These are phyloP conservation scores for Drosophila pseudoobscura DNA, from an alignment of 1,140 invertebrate species.

Conservation along the genomic window DNA sequence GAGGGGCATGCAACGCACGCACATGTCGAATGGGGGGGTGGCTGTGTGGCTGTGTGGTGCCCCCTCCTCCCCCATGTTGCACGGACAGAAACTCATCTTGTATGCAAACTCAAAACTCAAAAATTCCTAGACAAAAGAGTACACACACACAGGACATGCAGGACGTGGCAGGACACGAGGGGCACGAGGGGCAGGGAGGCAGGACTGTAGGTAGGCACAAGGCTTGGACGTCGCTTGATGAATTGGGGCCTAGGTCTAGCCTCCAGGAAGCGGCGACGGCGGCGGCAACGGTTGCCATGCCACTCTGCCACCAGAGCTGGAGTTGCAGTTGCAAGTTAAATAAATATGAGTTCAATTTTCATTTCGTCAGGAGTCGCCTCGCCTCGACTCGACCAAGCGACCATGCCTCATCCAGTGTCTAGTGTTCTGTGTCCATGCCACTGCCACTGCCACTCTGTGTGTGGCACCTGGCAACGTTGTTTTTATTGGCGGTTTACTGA, in stretches of 20 bases:
- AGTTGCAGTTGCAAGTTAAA: constrained; percentile 65
- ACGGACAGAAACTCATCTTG: constrained; percentile 74
- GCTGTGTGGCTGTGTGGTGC: constrained; percentile 6
- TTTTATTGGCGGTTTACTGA: constrained; percentile 82
- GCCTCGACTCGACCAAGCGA: too few relatives aligned
- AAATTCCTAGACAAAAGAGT: constrained; percentile 81
- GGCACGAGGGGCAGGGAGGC: constrained; percentile 2
- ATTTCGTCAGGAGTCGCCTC: constrained; percentile 39
- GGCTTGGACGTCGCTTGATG: constrained; percentile 70
- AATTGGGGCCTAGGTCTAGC: constrained; percentile 64
- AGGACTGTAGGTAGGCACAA: constrained; percentile 26
- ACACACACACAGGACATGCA: constrained; percentile 52
- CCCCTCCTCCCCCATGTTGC: background rate
- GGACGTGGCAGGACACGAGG: constrained; percentile 28
- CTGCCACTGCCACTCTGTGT: constrained; percentile 9
- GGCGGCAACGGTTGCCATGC: constrained; percentile 34
- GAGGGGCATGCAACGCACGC: constrained; percentile 50
- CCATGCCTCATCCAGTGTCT: background rate
- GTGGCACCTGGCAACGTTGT: constrained; percentile 54
- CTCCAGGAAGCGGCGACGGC: constrained; percentile 13
- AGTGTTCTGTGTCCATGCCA: background rate
- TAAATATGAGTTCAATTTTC: constrained; percentile 82
- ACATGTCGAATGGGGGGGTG: constrained; percentile 28
- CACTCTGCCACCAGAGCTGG: constrained; percentile 16
- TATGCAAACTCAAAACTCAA: constrained; percentile 82